Evolutionary conservation across 2,797 vertebrate genomes (phyloP).

Genomic region (Tokudaia tokunoshimensis): DNA sequence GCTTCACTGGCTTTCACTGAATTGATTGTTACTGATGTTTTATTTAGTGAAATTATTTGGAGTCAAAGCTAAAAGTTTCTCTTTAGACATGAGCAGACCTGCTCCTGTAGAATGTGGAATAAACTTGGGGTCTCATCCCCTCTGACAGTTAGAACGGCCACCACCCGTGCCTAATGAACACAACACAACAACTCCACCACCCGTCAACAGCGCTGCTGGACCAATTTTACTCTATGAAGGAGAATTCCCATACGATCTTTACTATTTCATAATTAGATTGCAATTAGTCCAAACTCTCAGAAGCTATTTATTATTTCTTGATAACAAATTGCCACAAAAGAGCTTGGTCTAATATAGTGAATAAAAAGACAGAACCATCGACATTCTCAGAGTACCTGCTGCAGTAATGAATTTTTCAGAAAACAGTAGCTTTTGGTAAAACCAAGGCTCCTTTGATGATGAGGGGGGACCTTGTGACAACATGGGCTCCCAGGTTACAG

Average conservation of each 20-base stretch:
- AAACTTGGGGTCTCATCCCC: background rate
- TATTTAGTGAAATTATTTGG: constrained; percentile 51
- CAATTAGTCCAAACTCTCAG: background rate
- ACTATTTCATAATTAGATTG: constrained; percentile 47
- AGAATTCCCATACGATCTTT: background rate
- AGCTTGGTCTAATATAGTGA: background rate
- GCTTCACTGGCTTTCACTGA: background rate
- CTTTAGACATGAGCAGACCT: constrained; percentile 7
- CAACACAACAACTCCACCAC: background rate
- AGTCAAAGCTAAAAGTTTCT: constrained; percentile 38
- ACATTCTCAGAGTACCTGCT: constrained; percentile 50
- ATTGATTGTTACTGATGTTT: background rate
- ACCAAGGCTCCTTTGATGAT: constrained; percentile 13
- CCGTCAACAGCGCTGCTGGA: background rate
- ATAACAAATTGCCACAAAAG: constrained; percentile 21
- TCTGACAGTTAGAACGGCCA: constrained; percentile 1
- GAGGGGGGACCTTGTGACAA: constrained; percentile 38
- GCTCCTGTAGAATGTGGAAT: background rate
- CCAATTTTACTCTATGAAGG: constrained; percentile 10
- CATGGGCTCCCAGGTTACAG: background rate
- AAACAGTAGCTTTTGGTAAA: background rate
- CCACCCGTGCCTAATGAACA: background rate
- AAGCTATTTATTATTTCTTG: constrained; percentile 47
- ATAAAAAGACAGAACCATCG: constrained; percentile 16
- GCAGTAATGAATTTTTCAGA: background rate